Base-by-base conservation (phyloP, 2,888 invertebrate species). In the Lagria hirta region DNA sequence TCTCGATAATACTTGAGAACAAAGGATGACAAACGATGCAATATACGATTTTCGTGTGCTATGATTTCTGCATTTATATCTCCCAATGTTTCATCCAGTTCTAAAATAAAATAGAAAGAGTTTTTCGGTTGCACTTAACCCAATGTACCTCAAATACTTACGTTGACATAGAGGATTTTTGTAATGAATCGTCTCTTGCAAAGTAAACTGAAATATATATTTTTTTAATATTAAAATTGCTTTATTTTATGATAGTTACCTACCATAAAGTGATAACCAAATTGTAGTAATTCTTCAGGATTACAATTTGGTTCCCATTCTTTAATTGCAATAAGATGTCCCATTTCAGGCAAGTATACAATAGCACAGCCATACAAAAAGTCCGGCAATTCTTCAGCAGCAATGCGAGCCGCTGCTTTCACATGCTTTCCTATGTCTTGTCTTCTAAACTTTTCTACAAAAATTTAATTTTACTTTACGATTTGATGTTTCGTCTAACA, bases 31-130 rank as follows among this genome's bases (percentile, higher is more conserved):
- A 72, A 43, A 34, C 71, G 57, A 54, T 71, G 58, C 37, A 90
- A 82, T 58, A 93, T 86, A 40, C 82, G 74, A 2, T 84, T 84
- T 72, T 94, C 91, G 54, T 85, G 83, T 44, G 87, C 86, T 57
- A 82, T 80, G 59, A 93, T 89, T 63, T 86, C 85, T 6, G 83
- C 78, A 60, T 85, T 81, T 20, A 86, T 82, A 70, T 92, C 88
- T 20, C 92, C 92, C 45, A 91, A 74, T 52, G 81, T 74, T 45
- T 75, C 71, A 68, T 94, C 92, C 57, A 93, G 64, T 65, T 89
- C 88, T 81, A 66, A 53, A 65, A 22, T n/a, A 47, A 4, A 21
- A 10, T 4, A 29, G 18, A 18, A 3, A 17, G 20, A 24, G 4
- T 47, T 37, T 44, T 49, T n/a, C 17, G 30, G 23, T 21, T 24